Conservation (phyloP, 2,797 vertebrate genomes). For the Enteromius paludinosus region DNA sequence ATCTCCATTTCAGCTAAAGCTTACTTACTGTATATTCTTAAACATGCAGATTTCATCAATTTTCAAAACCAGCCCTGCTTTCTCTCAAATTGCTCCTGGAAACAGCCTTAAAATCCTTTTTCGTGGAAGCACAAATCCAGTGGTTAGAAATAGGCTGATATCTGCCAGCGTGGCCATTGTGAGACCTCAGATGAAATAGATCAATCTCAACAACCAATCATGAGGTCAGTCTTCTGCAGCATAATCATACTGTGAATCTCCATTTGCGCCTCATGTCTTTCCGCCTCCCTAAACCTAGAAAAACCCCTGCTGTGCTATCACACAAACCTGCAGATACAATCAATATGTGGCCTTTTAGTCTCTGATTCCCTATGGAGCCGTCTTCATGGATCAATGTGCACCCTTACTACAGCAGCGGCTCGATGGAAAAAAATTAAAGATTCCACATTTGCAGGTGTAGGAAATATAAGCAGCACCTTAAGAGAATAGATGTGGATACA, state of each 20-base stretch:
- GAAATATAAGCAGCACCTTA: not conserved
- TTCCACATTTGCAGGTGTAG: conserved; percentile 1
- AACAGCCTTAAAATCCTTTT: not conserved
- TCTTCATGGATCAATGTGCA: conserved; percentile 30
- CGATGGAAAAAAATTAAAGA: not conserved
- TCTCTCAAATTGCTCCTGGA: not conserved
- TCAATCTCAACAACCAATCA: conserved; percentile 4
- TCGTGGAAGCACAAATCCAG: not conserved
- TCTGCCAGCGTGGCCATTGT: not conserved
- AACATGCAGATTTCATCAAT: not conserved
- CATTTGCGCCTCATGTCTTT: conserved; percentile 11
- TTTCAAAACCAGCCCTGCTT: not conserved
- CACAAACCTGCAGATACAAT: conserved; percentile 36
- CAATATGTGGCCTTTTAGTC: conserved; percentile 41
- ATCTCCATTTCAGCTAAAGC: conserved; percentile 1
- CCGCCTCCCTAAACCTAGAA: conserved; percentile 20
- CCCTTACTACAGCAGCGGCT: conserved; percentile 1
- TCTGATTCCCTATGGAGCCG: conserved; percentile 15
- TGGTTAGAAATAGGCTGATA: conserved; percentile 3
- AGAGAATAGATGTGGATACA: conserved; percentile 7
- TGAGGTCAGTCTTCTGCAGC: conserved; percentile 23
- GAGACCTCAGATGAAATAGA: conserved; percentile 1
- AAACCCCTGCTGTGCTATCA: conserved; percentile 35
- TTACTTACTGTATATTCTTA: not conserved
- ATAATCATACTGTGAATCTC: conserved; percentile 40